phyloP scores from a whole-genome alignment of 2,888 invertebrate genomes.

The Hirtodrosophila trivittata region DNA sequence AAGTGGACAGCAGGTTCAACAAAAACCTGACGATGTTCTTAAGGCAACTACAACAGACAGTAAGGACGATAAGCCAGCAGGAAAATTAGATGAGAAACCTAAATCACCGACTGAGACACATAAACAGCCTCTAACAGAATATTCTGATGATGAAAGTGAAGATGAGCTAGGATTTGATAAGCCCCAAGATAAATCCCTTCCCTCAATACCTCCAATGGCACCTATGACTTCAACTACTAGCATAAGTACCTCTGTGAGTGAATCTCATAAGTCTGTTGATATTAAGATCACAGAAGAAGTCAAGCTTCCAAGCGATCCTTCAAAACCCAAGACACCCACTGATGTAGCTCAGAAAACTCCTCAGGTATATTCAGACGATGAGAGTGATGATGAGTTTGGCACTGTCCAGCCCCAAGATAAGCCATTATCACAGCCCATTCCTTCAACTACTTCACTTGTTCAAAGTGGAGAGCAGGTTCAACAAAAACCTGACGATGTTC shows the following conservation, averaged over 20 bases:
- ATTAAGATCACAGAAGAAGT: background rate
- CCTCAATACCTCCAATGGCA: background rate
- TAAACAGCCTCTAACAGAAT: background rate
- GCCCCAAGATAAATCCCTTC: background rate
- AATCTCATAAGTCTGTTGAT: background rate
- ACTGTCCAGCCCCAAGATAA: slow-evolving; percentile 1
- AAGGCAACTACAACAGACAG: too few species aligned
- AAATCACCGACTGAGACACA: slow-evolving; percentile 13
- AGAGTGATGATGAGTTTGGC: slow-evolving; percentile 1
- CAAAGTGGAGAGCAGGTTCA: too few species aligned
- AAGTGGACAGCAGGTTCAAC: too few species aligned
- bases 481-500: too few species aligned
- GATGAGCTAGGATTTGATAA: background rate
- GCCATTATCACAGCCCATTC: background rate
- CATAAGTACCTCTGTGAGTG: too few species aligned
- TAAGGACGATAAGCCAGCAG: too few species aligned
- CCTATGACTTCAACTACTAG: slow-evolving; percentile 8
- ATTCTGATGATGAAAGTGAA: slow-evolving; percentile 13
- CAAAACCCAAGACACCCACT: slow-evolving; percentile 18
- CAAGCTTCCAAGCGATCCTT: background rate
- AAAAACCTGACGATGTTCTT: too few species aligned
- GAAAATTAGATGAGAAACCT: background rate
- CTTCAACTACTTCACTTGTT: background rate
- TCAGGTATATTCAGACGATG: too few species aligned
- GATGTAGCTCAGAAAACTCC: too few species aligned